Evolutionary conservation across 2,113 vertebrate species (phyloP), one percentile per base, ranked within the genome.

Genomic region (Protomyctophum bolini): DNA sequence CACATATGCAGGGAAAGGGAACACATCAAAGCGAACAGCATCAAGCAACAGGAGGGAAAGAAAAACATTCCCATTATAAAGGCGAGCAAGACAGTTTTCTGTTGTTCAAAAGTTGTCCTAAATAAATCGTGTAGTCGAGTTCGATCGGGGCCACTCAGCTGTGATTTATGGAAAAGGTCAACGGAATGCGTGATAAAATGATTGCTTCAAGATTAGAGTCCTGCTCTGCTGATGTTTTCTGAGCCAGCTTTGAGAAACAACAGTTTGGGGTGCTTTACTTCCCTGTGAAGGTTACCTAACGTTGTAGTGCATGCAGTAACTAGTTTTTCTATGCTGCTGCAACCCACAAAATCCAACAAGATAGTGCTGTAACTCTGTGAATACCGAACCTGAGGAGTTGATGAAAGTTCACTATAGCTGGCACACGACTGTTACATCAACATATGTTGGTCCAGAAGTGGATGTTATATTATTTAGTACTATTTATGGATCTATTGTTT

Each of bases 1-100:
- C 80, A 86, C 91, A 93, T 92, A 90, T 92, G 91, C 77, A 89
- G 49, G 62, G 51, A 73, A 73, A 79, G 2, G 63, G n/a, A 54
- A 54, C n/a, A 54, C 11, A 11, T 54, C n/a, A 6, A 54, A 33
- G 14, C 6, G 14, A 52, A 15, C 14, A 41, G 54, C 52, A 66
- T 1, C 1, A 56, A 79, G 45, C 21, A 33, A 57, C 45, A 9
- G 33, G 3, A 41, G 33, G 33, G 33, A 55, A 10, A 29, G 10
- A 66, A 58, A 62, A 0, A 61, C 21, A 41, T 67, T 48, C 60
- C 49, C n/a, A 60, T 63, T 21, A 63, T 59, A 68, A 50, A 57
- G 6, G n/a, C 15, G 33, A 56, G 29, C 6, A 11, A 62, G 9
- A 59, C 29, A 11, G 63, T 41, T 62, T 66, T 7, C 5, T 50